Evolutionary conservation across 2,113 vertebrate species (phyloP).

Genomic region (Alaudala cheleensis): DNA sequence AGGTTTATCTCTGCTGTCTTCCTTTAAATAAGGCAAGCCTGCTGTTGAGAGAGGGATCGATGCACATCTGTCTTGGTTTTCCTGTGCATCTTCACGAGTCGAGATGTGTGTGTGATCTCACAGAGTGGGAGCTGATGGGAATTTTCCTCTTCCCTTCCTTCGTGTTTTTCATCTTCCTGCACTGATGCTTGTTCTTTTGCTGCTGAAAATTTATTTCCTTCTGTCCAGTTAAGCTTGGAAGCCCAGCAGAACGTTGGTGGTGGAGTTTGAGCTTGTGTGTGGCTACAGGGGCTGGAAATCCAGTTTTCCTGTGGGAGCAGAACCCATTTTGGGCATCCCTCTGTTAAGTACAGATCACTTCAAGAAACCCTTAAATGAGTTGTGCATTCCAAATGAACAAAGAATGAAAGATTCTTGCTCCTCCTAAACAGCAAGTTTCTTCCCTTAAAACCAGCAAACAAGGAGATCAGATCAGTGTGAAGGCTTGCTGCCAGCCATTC

Average conservation of each 20-base stretch:
- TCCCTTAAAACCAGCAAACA: neutral
- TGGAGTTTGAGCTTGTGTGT: neutral
- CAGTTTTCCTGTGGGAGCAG: fast-evolving
- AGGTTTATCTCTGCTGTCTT: neutral
- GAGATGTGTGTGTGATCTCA: neutral
- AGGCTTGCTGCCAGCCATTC: neutral
- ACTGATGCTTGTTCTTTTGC: neutral
- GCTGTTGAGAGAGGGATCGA: neutral
- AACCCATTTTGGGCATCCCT: fast-evolving
- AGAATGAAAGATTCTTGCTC: neutral
- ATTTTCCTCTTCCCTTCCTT: neutral
- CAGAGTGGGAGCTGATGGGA: neutral
- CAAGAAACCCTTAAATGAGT: neutral
- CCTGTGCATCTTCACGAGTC: neutral
- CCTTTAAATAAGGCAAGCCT: neutral
- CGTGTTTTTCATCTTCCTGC: neutral
- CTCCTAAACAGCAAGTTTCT: neutral
- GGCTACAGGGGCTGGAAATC: neutral
- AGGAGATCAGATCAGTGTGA: neutral
- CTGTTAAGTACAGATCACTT: neutral
- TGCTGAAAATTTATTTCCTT: neutral
- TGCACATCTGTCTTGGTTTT: neutral
- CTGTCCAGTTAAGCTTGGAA: neutral
- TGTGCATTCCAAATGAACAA: neutral
- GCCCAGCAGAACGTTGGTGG: neutral